phyloP scores from a whole-genome alignment of 1,140 invertebrate genomes.

The Diploscapter pachys region DNA sequence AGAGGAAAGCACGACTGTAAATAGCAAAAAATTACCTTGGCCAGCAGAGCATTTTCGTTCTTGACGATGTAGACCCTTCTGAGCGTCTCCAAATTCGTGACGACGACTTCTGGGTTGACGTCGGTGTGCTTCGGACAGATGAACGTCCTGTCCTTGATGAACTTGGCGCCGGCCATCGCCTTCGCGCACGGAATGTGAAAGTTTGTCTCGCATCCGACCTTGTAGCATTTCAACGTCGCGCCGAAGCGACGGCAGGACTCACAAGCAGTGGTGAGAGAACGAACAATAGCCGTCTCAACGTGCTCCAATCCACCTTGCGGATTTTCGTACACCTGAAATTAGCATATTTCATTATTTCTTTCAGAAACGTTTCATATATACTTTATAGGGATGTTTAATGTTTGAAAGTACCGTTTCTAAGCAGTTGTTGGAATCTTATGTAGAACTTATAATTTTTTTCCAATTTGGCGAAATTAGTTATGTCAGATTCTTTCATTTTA shows the following conservation, averaged over 20 bases:
- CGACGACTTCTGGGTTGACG: slow-evolving; percentile 70
- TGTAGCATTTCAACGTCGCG: slow-evolving; percentile 88
- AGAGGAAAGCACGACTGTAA: no score
- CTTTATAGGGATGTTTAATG: neutral
- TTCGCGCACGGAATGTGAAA: slow-evolving; percentile 91
- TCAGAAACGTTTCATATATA: no score
- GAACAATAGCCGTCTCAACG: slow-evolving; percentile 81
- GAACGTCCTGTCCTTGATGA: slow-evolving; percentile 68
- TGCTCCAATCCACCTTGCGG: slow-evolving; percentile 84
- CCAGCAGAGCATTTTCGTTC: slow-evolving; percentile 85
- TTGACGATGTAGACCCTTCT: slow-evolving; percentile 89
- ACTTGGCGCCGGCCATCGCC: slow-evolving; percentile 35
- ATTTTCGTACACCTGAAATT: slow-evolving; percentile 25
- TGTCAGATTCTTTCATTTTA: neutral
- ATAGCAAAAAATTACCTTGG: slow-evolving; percentile 56
- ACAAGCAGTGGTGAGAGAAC: slow-evolving; percentile 75
- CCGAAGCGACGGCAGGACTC: slow-evolving; percentile 68
- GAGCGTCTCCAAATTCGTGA: slow-evolving; percentile 77
- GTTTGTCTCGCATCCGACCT: slow-evolving; percentile 77
- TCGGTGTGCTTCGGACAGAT: slow-evolving; percentile 74
- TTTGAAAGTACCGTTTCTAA: no score
- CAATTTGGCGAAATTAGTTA: no score
- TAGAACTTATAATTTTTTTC: no score
- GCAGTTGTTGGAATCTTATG: no score
- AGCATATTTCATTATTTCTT: neutral